Evolutionary conservation across 2,113 vertebrate species (phyloP), one percentile per base, ranked within the genome.

Genomic region (Morone chrysops): DNA sequence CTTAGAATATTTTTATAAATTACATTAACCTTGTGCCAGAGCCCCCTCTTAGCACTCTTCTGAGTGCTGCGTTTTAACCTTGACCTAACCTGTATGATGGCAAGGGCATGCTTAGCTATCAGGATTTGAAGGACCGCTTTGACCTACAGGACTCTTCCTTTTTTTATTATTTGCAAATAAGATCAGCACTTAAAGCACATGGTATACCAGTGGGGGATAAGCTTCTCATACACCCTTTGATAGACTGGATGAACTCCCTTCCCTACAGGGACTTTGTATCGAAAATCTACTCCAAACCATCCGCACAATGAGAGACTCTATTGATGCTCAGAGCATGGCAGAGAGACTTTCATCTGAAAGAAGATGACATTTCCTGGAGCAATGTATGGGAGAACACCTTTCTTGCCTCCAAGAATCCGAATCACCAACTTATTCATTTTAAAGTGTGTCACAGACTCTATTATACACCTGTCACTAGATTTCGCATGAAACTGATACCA

Each of bases 81-180:
- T 25, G 25, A 25, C 31, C 31, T 31, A 31, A 31, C 36, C 20
- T 70, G 36, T 70, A 71, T 43, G 38, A 57, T 71, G 20, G 3
- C 50, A 70, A 70, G 1, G 50, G 50, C 17, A 54, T 54, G 50
- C 68, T 53, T 40, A 54, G 68, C 13, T 60, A 22, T 16, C 51
- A 71, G 51, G 69, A 51, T 20, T 11, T 69, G 47, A 51, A 53
- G 9, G 25, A 50, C 47, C 25, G 14, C 47, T 69, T 69, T 53
- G 45, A 68, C 8, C 22, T 31, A 6, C 14, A 31, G 22, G 45
- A 36, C 45, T 67, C 63, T 10, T 69, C 56, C 5, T 14, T 53
- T 53, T 70, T 53, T n/a, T 70, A 40, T 36, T 20, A 70, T 53
- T 53, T 70, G 31, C 31, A 70, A 56, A 22, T 70, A 70, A 70